Evolutionary conservation across 2,888 invertebrate species (phyloP), one percentile per base, ranked within the genome.

Genomic region (Aporophyla nigra): DNA sequence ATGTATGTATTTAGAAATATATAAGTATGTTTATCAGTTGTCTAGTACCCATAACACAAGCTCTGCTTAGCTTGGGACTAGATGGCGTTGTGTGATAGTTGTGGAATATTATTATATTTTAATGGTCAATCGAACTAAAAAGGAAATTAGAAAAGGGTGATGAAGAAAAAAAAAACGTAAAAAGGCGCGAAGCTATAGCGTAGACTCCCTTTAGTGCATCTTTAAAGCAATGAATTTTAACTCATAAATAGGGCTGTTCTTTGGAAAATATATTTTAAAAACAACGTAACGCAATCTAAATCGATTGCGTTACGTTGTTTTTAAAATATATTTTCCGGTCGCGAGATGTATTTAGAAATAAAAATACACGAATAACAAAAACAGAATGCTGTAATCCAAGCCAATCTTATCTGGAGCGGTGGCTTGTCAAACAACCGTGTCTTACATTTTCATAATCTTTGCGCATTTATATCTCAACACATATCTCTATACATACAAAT

Each of bases 361-460:
- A 65, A 65, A 49, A 16, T 63, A n/a, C 49, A 33, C 40, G 33
- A 76, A 43, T n/a, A 68, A 76, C 40, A 61, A 27, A 76, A 69
- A 76, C 54, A 76, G 46, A 54, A 70, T 49, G 14, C 24, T 71
- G 58, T 24, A 56, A 58, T 67, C 58, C 9, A 53, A 66, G 9
- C n/a, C 24, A 71, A 71, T 77, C 59, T 82, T 71, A 82, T 80
- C 71, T 46, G 7, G 19, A 2, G 49, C 43, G 51, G 21, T 59
- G 24, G 40, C 19, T 61, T 58, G 54, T 51, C 46, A 77, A 76
- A 68, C n/a, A 82, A 24, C 3, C 33, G 6, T 56, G 62, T 76
- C 66, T 63, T 54, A 19, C 5, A 5, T 49, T 51, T 82, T 24
- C 16, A 43, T 71, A 54, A 77, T 77, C 54, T 82, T 66, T 56